Conservation (phyloP, 2,797 vertebrate genomes). For the Rachycentron canadum region DNA sequence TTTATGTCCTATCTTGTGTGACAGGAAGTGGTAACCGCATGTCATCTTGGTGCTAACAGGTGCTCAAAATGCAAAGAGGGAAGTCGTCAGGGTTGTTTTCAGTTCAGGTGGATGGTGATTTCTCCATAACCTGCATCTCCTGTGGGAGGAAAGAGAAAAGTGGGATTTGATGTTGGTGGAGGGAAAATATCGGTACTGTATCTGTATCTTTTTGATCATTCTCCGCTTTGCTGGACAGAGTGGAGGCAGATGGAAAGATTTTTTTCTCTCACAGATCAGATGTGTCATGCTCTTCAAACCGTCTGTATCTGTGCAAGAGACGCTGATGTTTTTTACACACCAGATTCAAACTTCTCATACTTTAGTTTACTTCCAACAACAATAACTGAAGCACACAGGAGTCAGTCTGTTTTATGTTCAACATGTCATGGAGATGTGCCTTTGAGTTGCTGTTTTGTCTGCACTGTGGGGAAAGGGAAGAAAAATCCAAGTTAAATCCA, state of each 20-base stretch:
- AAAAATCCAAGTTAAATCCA: not conserved
- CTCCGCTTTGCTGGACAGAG: slow-evolving; percentile 77
- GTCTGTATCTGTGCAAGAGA: slow-evolving; percentile 12
- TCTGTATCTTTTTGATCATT: not conserved
- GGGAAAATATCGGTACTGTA: slow-evolving; percentile 13
- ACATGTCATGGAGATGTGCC: slow-evolving; percentile 33
- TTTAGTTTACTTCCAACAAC: slow-evolving; percentile 3
- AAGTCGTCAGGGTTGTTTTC: not conserved
- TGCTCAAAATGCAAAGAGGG: slow-evolving; percentile 38
- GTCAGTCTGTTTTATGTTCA: slow-evolving; percentile 24
- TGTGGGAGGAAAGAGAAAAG: slow-evolving; percentile 7
- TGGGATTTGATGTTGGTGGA: slow-evolving; percentile 34
- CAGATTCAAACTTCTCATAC: slow-evolving; percentile 9
- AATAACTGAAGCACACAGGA: slow-evolving; percentile 49
- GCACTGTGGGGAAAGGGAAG: slow-evolving; percentile 19
- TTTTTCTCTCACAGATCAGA: slow-evolving; percentile 9
- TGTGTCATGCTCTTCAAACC: not conserved
- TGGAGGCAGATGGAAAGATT: slow-evolving; percentile 47
- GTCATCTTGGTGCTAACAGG: slow-evolving; percentile 32
- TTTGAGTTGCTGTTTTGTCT: slow-evolving; percentile 19
- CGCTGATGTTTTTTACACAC: not conserved
- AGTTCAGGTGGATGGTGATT: slow-evolving; percentile 31
- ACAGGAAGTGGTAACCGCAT: slow-evolving; percentile 56
- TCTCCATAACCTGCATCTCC: slow-evolving; percentile 37
- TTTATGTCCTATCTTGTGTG: slow-evolving; percentile 30